Evolutionary conservation across 2,888 invertebrate species (phyloP).

Genomic region (Epinotia ramella): DNA sequence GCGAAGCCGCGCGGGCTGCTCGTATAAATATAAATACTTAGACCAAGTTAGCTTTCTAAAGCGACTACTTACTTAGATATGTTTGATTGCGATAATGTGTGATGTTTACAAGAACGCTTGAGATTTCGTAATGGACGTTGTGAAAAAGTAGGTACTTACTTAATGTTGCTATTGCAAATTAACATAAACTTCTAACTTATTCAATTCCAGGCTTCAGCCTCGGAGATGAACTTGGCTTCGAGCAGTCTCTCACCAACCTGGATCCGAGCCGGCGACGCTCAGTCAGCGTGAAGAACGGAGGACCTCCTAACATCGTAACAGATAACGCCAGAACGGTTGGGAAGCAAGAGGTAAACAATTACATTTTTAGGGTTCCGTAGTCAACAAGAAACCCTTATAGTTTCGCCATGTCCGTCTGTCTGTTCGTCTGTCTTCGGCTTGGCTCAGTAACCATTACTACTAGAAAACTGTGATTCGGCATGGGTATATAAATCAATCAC

Average conservation of each 20-base stretch:
- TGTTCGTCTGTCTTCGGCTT: no score
- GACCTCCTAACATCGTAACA: conserved; percentile 76
- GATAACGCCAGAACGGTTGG: conserved; percentile 58
- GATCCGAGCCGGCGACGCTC: conserved; percentile 90
- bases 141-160: neutral
- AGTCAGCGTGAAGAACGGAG: conserved; percentile 84
- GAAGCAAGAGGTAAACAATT: conserved; percentile 72
- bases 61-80: neutral
- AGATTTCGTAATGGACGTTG: neutral
- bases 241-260: conserved; percentile 91
- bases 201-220: conserved; percentile 91
- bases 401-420: no score
- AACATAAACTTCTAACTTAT: neutral
- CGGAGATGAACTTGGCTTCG: conserved; percentile 94
- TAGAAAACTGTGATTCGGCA: no score
- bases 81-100: neutral
- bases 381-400: no score
- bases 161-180: neutral
- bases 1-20: no score
- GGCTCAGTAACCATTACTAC: no score
- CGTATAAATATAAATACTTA: no score
- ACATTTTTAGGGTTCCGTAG: no score
- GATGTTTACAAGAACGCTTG: neutral
- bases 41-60: neutral
- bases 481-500: no score